These are phyloP conservation scores for Halichondria panicea DNA, from an alignment of 37 sponge, comb jelly and placozoan genomes.

Conservation along the genomic window DNA sequence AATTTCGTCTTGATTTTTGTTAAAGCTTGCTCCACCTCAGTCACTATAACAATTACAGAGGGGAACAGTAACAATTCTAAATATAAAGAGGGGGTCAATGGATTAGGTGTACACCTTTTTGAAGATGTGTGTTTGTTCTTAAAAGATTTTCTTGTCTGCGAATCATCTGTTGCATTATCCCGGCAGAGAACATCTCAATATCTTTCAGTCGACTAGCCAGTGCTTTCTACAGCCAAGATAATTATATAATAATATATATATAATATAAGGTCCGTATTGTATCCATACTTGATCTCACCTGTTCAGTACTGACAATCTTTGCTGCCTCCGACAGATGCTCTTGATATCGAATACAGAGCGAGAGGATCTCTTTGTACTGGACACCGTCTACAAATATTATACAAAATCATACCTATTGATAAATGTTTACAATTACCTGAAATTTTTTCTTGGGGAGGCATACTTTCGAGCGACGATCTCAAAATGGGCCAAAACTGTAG, in stretches of 20 bases:
- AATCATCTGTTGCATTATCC: constrained; percentile 53
- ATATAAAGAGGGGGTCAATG: neutral
- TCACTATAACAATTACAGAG: constrained; percentile 28
- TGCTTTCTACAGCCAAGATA: constrained; percentile 24
- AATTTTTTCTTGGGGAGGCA: constrained; percentile 24
- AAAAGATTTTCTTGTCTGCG: constrained; percentile 50
- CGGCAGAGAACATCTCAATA: constrained; percentile 66
- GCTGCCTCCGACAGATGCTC: constrained; percentile 31
- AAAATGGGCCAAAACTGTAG: constrained; percentile 68
- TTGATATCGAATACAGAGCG: constrained; percentile 41
- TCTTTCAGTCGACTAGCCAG: constrained; percentile 61
- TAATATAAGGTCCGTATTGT: neutral
- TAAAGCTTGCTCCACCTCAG: constrained; percentile 31
- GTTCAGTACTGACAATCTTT: constrained; percentile 21
- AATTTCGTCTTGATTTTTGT: constrained; percentile 17
- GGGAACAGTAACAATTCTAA: neutral
- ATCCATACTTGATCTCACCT: constrained; percentile 15
- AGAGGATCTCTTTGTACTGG: neutral
- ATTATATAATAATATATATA: neutral
- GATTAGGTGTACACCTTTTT: constrained; percentile 31
- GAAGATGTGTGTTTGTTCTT: constrained; percentile 18
- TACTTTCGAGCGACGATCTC: constrained; percentile 24
- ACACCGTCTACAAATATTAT: constrained; percentile 37
- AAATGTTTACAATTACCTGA: constrained; percentile 34
- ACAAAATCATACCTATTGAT: neutral